phyloP scores from a whole-genome alignment of 2,888 invertebrate genomes.

The Lasioglossum oenotherae region DNA sequence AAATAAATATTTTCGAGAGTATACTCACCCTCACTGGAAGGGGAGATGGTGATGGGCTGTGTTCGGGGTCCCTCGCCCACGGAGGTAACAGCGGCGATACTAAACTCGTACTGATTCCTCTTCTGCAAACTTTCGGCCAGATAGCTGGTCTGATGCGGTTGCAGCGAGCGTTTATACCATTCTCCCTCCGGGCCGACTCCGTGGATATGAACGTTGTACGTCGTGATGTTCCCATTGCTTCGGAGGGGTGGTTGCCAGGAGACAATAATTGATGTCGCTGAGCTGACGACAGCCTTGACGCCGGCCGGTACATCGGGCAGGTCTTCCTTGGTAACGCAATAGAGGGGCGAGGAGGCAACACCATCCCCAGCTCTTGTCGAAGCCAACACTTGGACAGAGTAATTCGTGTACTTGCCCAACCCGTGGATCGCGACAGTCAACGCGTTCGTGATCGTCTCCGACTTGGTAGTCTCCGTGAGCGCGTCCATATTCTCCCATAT shows the following conservation, averaged over 20 bases:
- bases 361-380: constrained; percentile 96
- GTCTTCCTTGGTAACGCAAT: constrained; percentile 95
- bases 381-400: constrained; percentile 95
- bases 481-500: constrained; percentile 84
- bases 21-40: constrained; percentile 83
- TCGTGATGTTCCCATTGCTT: constrained; percentile 89
- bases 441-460: constrained; percentile 87
- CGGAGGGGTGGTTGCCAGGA: constrained; percentile 95
- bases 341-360: constrained; percentile 92
- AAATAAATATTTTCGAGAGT: neutral
- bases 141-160: constrained; percentile 82
- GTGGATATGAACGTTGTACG: constrained; percentile 81
- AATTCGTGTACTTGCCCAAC: constrained; percentile 94
- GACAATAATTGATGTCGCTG: constrained; percentile 93
- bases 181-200: constrained; percentile 80
- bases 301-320: constrained; percentile 95
- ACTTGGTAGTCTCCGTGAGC: constrained; percentile 79
- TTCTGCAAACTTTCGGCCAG: constrained; percentile 82
- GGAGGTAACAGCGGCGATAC: constrained; percentile 83
- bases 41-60: constrained; percentile 84
- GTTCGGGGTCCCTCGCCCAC: constrained; percentile 83
- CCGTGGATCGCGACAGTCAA: constrained; percentile 90
- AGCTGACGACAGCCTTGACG: constrained; percentile 95
- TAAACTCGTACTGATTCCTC: constrained; percentile 84
- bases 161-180: constrained; percentile 77